Conservation (phyloP, 2,797 vertebrate species). For the Clamator glandarius region DNA sequence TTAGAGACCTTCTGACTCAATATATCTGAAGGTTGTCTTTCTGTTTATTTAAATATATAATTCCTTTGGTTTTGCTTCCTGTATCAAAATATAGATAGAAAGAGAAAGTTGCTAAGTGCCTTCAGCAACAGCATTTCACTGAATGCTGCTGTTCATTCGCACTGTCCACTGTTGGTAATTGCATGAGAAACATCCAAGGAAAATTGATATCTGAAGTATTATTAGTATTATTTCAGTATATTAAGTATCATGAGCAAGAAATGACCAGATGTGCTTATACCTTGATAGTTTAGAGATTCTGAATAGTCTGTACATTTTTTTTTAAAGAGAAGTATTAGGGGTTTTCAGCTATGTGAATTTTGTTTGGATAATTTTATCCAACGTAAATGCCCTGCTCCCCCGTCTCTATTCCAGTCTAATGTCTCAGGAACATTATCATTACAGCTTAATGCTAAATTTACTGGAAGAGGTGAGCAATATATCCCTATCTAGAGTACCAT, state of each 20-base stretch:
- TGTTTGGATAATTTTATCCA: neutral
- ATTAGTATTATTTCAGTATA: neutral
- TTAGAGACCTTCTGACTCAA: slow-evolving; percentile 2
- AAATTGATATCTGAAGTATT: neutral
- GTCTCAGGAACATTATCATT: neutral
- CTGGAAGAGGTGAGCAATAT: neutral
- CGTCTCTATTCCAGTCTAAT: neutral
- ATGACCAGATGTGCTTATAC: neutral
- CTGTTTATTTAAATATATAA: neutral
- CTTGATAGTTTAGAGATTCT: neutral
- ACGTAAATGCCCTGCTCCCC: neutral
- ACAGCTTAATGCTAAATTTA: neutral
- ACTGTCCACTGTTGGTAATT: neutral
- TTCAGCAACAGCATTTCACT: neutral
- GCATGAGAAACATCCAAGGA: neutral
- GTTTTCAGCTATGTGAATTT: neutral
- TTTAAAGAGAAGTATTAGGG: neutral
- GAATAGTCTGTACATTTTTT: neutral
- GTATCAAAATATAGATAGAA: slow-evolving; percentile 6
- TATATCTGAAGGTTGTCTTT: slow-evolving; percentile 17
- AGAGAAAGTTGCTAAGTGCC: neutral
- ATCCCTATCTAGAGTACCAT: neutral
- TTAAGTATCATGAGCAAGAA: neutral
- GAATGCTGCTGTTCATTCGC: neutral
- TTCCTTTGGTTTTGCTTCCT: neutral